Evolutionary conservation across 2,797 vertebrate species (phyloP), one percentile per base, ranked within the genome.

Genomic region (Urocyon cinereoargenteus): DNA sequence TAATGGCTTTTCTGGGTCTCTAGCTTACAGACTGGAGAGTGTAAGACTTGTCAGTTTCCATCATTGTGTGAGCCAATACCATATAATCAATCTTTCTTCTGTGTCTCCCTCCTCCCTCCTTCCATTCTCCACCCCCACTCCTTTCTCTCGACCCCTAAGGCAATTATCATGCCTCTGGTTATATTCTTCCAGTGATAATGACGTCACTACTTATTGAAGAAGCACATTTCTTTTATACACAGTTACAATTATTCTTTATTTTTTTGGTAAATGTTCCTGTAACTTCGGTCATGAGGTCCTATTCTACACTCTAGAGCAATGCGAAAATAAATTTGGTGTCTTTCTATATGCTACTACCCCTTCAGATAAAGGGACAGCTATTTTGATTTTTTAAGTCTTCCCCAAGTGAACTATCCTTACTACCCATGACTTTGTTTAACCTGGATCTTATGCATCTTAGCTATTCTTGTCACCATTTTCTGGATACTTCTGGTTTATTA

Each of bases 381-480:
- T 53, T n/a, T 95, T 75, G 61, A 22, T 61, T 78, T 61, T 61
- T 61, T 91, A 9, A 15, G 53, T 53, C 85, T 73, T 73, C 11
- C 66, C 62, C 26, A 86, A 70, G 55, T 72, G 10, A 79, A 94
- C 40, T 87, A 94, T 62, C 40, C 55, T 88, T 36, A 40, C 24
- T 62, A 79, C 26, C 15, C 15, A 62, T 79, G 26, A n/a, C 75
- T 66, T 95, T 86, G 24, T 85, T 95, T 95, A 79, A 79, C 53
- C 18, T 72, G 55, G 34, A 81, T 79, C 40, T 61, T 86, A 62
- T 45, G 55, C 73, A 34, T 79, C 55, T 72, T 86, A 21, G 16
- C 53, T 79, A 40, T 72, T 61, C 31, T 72, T 95, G 34, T 72
- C 21, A 34, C 55, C 21, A 81, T 72, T 72, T 91, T 81, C 4